Base-by-base conservation (phyloP, 2,113 vertebrate genomes). In the Plestiodon gilberti region DNA sequence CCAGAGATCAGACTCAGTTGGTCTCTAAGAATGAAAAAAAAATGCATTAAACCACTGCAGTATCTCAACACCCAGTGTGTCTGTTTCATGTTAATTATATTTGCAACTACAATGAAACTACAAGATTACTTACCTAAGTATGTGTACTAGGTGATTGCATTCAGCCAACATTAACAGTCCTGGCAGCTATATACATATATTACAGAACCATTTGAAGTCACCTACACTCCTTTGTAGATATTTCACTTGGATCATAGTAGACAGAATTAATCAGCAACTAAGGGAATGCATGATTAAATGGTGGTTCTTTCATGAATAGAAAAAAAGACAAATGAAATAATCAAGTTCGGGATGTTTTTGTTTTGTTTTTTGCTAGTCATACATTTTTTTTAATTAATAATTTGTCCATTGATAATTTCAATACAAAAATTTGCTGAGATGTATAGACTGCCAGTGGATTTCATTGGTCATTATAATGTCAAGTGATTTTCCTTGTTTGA, bases 81-180 rank as follows among this genome's bases (percentile, higher is more conserved):
- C 80, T 86, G 93, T 95, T 93, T 86, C 77, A 94, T 93, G 90
- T 89, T 92, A 95, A 94, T 93, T 85, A 73, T 64, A 90, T 95
- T 88, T 91, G 76, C 91, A 95, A 87, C 87, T 89, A 88, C 81
- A 93, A 93, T 90, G 89, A 86, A 84, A 91, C 84, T 86, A 91
- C 79, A 91, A 90, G 85, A 89, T 94, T 90, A 91, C 90, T 95
- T 94, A 90, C 83, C 84, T 81, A 48, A 91, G 95, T 95, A 89
- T 95, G 87, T 78, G 88, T 89, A 91, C 85, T 91, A 82, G 91
- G 22, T 93, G 73, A 90, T 69, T 89, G 76, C 81, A 93, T 93
- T 85, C 70, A 93, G 81, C 93, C 95, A 92, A 81, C 85, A 91
- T 92, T 89, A 89, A 90, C 93, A 89, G 81, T 93, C 93, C 93